phyloP scores from a whole-genome alignment of 2,888 invertebrate species.

The Coenonympha glycerion region DNA sequence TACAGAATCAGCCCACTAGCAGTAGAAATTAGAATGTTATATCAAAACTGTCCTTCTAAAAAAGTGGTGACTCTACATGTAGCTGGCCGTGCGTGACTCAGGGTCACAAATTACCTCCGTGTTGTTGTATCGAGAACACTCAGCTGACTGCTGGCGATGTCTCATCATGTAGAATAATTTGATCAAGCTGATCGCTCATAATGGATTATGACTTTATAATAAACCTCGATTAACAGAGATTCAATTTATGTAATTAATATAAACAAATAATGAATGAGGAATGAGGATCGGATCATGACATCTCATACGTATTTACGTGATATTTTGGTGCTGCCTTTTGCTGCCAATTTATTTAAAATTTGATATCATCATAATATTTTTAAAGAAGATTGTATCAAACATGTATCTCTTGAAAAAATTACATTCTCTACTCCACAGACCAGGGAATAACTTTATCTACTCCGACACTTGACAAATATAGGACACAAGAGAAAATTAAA shows the following conservation, averaged over 20 bases:
- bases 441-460: too few species aligned
- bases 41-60: not conserved
- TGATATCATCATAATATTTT: too few species aligned
- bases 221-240: not conserved
- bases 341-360: too few species aligned
- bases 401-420: too few species aligned
- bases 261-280: not conserved
- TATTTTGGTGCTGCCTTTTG: too few species aligned
- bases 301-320: too few species aligned
- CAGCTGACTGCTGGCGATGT: conserved; percentile 9
- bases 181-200: conserved; percentile 24
- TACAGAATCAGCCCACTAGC: too few species aligned
- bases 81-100: conserved; percentile 40
- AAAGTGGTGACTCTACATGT: not conserved
- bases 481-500: too few species aligned
- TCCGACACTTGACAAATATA: too few species aligned
- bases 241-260: not conserved
- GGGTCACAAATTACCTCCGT: conserved; percentile 25
- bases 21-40: not conserved
- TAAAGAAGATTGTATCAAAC: too few species aligned
- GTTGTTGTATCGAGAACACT: conserved; percentile 13
- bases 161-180: conserved; percentile 15
- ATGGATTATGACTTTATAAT: not conserved
- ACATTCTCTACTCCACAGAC: too few species aligned
- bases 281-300: not conserved